Conservation (phyloP, 2,797 vertebrate genomes). For the Choloepus didactylus region DNA sequence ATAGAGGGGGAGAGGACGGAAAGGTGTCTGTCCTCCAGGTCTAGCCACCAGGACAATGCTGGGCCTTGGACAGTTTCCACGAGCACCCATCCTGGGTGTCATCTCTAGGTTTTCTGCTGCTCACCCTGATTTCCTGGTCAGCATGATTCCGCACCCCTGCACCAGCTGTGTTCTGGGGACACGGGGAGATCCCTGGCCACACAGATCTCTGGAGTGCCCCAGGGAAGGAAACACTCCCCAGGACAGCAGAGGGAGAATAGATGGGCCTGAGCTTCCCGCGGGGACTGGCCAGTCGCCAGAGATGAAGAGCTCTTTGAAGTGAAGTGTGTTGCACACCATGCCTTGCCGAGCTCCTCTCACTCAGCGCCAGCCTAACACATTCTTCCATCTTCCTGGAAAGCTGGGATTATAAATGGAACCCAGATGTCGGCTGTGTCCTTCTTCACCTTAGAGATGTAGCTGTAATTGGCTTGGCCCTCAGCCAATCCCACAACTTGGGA, state of each 20-base stretch:
- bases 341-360: conserved; percentile 67
- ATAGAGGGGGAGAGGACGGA: not conserved
- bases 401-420: conserved; percentile 80
- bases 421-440: conserved; percentile 80
- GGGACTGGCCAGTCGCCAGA: conserved; percentile 56
- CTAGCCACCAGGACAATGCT: not conserved
- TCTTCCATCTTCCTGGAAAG: conserved; percentile 76
- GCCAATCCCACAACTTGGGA: conserved; percentile 79
- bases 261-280: not conserved
- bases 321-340: not conserved
- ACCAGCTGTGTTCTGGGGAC: not conserved
- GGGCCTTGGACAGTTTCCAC: not conserved
- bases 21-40: not conserved
- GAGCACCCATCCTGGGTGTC: not conserved
- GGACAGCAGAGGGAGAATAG: not conserved
- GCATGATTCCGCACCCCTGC: fast-evolving
- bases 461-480: conserved; percentile 81
- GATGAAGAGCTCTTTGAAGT: conserved; percentile 63
- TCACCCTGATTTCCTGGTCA: not conserved
- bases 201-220: not conserved
- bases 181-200: not conserved
- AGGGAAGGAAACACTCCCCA: not conserved
- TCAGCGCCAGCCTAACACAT: conserved; percentile 75
- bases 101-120: not conserved
- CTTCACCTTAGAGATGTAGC: conserved; percentile 83